These are phyloP conservation scores for Sparidentex hasta DNA, from an alignment of 2,797 vertebrate genomes.

Conservation along the genomic window DNA sequence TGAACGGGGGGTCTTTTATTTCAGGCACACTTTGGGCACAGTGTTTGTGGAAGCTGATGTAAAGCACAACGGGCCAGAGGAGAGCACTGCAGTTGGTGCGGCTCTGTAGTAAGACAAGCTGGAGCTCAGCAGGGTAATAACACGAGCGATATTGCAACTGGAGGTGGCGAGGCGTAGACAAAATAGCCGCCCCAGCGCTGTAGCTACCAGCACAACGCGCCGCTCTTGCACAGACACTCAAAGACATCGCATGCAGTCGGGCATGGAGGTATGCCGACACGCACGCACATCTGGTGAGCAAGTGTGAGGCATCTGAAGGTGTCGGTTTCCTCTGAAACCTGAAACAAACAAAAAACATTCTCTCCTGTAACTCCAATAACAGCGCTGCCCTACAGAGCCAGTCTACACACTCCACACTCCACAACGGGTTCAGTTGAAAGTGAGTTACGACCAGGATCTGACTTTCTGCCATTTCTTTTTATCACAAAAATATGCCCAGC, in stretches of 20 bases:
- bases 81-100: conserved; percentile 27
- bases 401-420: background rate
- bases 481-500: background rate
- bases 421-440: background rate
- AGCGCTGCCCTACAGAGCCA: background rate
- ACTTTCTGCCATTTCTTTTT: background rate
- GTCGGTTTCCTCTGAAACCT: conserved; percentile 45
- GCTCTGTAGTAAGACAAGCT: conserved; percentile 40
- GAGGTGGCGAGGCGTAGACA: conserved; percentile 70
- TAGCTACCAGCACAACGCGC: conserved; percentile 45
- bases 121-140: conserved; percentile 68
- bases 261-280: conserved; percentile 44
- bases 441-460: background rate
- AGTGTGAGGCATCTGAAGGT: conserved; percentile 49
- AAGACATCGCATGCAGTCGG: conserved; percentile 25
- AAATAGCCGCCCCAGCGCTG: conserved; percentile 59
- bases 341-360: conserved; percentile 55
- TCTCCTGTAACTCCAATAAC: conserved; percentile 17
- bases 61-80: conserved; percentile 38
- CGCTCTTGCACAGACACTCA: conserved; percentile 22
- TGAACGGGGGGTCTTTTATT: conserved; percentile 44
- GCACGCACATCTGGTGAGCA: conserved; percentile 58
- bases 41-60: conserved; percentile 63
- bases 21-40: conserved; percentile 42
- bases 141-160: conserved; percentile 53